A percentile compares a stretch with the other conserved stretches of the same genome.
Evolutionary conservation across 1,140 invertebrate species (phyloP).

Genomic region (Gryllus bimaculatus): DNA sequence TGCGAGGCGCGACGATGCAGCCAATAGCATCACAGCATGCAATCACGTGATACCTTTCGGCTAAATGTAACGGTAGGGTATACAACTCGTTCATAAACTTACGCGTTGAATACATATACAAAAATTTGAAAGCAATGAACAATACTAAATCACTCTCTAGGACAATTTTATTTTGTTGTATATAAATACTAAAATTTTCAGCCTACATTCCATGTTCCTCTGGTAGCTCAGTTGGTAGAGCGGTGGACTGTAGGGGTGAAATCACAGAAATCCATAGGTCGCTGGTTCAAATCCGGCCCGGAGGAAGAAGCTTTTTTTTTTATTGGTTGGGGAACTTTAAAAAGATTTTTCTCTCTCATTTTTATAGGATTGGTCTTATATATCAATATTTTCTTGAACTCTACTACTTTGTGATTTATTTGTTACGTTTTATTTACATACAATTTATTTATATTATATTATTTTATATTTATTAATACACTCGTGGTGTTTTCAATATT

Average conservation of each 20-base stretch:
- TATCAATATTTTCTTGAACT: too few species aligned
- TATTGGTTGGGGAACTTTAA: neutral
- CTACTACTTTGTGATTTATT: neutral
- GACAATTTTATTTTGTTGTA: too few species aligned
- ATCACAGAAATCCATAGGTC: conserved; percentile 29
- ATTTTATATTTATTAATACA: too few species aligned
- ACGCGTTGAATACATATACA: too few species aligned
- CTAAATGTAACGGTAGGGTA: neutral
- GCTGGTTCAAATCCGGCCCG: conserved; percentile 34
- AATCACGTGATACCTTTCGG: neutral
- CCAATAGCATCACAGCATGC: neutral
- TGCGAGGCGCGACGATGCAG: neutral
- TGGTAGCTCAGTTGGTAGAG: conserved; percentile 43
- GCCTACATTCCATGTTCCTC: conserved; percentile 23
- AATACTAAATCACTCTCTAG: too few species aligned
- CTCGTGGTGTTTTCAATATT: too few species aligned
- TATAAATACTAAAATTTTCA: neutral
- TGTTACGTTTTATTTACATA: neutral
- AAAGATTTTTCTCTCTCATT: too few species aligned
- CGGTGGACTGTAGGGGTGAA: conserved; percentile 36
- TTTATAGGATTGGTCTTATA: too few species aligned
- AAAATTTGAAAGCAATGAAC: too few species aligned
- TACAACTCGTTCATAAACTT: too few species aligned
- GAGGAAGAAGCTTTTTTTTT: conserved; percentile 23
- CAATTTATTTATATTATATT: too few species aligned